Evolutionary conservation across 2,113 vertebrate species (phyloP), one percentile per base, ranked within the genome.

Genomic region (Sterrhoptilus dennistouni): DNA sequence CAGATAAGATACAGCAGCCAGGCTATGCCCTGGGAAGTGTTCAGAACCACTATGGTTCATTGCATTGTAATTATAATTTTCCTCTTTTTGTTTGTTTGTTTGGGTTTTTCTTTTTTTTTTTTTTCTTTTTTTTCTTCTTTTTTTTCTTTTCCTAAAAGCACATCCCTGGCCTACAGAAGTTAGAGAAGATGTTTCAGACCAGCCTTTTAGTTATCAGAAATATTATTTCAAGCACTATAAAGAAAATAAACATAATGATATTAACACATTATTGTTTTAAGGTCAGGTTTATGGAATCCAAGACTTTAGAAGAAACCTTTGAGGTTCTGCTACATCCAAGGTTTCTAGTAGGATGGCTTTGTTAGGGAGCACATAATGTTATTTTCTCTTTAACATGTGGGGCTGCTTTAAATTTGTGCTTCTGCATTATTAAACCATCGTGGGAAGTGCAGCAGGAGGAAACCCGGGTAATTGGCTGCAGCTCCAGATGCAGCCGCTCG

Each of bases 361-460:
- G 36, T 70, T 44, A 52, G 33, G 8, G n/a, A 87, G 53, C 16
- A 25, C 25, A 21, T 8, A 29, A 29, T 29, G 27, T 44, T 42
- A 33, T 81, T 79, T 85, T 88, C 71, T 69, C 38, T 77, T 77
- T 61, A 53, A 33, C 5, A 4, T 56, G 82, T 33, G 50, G 35
- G 82, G 76, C 85, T 54, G 9, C 94, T 97, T 97, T 92, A 96
- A 94, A 92, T 95, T 66, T 52, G 50, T 81, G 79, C 25, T 82
- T 25, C 68, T 81, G 94, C 50, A 10, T 93, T 77, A 93, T 88
- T 91, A 91, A 96, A 59, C 92, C 68, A 9, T 80, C 5, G 76
- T 96, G 95, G 92, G 96, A 95, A 95, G 92, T 29, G 6, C 29
- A 64, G 92, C 85, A 31, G 88, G 92, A 95, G 95, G 92, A 93